A percentile compares a stretch with the other conserved stretches of the same genome.
Conservation (phyloP, 2,797 vertebrate genomes). For the Hoplostethus mediterraneus region DNA sequence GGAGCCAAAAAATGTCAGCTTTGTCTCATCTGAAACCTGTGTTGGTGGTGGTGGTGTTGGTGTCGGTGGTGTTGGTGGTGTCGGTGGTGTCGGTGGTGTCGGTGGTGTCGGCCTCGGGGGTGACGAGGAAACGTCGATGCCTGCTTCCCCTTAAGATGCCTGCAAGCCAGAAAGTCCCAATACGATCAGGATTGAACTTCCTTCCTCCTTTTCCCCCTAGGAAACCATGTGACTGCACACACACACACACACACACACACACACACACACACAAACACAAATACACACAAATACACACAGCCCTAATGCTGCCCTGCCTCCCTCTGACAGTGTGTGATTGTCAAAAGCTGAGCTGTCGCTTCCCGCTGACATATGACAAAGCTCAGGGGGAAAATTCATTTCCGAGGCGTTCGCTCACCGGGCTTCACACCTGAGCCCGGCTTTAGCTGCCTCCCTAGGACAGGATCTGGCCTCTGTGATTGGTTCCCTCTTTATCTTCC, state of each 20-base stretch:
- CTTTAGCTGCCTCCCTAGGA: slow-evolving; percentile 50
- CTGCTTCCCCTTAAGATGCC: slow-evolving; percentile 55
- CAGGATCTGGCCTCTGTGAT: slow-evolving; percentile 39
- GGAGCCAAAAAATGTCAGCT: slow-evolving; percentile 28
- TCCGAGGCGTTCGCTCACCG: slow-evolving; percentile 48
- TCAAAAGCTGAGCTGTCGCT: slow-evolving; percentile 60
- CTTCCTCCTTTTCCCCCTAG: slow-evolving; percentile 8
- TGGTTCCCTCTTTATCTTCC: slow-evolving; percentile 42
- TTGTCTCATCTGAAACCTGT: slow-evolving; percentile 36
- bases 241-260: slow-evolving; percentile 10
- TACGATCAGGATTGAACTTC: slow-evolving; percentile 43
- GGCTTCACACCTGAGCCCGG: slow-evolving; percentile 54
- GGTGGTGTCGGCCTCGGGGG: slow-evolving; percentile 29
- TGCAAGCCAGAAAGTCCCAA: slow-evolving; percentile 41
- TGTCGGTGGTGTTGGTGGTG: too few species aligned
- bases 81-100: too few species aligned
- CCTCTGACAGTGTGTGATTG: slow-evolving; percentile 44
- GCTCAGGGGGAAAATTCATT: slow-evolving; percentile 60
- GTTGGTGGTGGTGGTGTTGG: slow-evolving; percentile 4
- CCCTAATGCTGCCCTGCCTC: slow-evolving; percentile 29
- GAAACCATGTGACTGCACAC: slow-evolving; percentile 7
- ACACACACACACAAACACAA: slow-evolving; percentile 8
- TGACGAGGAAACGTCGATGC: slow-evolving; percentile 53
- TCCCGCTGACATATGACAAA: slow-evolving; percentile 57
- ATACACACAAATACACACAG: slow-evolving; percentile 6